Evolutionary conservation across 2,797 vertebrate species (phyloP).

Genomic region (Dallia pectoralis): DNA sequence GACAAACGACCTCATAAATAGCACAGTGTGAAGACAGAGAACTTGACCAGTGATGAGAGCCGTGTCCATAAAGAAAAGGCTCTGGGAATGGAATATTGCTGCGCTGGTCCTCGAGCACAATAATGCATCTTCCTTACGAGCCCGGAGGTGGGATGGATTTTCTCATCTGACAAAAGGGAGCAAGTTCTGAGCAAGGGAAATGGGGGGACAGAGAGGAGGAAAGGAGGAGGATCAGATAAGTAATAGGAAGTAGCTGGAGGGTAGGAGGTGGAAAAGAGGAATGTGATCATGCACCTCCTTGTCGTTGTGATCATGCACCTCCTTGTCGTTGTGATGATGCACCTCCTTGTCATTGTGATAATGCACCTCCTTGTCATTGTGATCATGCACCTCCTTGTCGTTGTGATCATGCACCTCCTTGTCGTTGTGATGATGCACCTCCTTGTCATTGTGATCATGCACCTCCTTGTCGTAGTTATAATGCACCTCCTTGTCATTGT

Average conservation of each 20-base stretch:
- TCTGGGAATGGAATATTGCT: not conserved
- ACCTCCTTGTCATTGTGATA: slow-evolving; percentile 26
- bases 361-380: slow-evolving; percentile 21
- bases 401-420: slow-evolving; percentile 25
- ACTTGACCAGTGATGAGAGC: not conserved
- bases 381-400: slow-evolving; percentile 16
- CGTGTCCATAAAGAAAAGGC: not conserved
- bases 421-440: no score
- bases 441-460: no score
- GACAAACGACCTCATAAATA: not conserved
- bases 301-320: slow-evolving; percentile 16
- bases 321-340: slow-evolving; percentile 19
- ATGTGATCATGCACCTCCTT: slow-evolving; percentile 6
- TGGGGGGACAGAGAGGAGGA: not conserved
- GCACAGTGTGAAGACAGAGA: not conserved
- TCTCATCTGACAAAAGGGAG: not conserved
- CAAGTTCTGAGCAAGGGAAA: not conserved
- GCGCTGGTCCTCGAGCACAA: not conserved
- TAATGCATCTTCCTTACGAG: not conserved
- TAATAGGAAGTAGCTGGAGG: not conserved
- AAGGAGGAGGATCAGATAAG: not conserved
- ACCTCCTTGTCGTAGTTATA: no score
- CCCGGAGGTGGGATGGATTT: not conserved
- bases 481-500: no score
- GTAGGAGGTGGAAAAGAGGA: not conserved